Conservation (phyloP, 1,140 invertebrate genomes). For the Megalopta genalis region DNA sequence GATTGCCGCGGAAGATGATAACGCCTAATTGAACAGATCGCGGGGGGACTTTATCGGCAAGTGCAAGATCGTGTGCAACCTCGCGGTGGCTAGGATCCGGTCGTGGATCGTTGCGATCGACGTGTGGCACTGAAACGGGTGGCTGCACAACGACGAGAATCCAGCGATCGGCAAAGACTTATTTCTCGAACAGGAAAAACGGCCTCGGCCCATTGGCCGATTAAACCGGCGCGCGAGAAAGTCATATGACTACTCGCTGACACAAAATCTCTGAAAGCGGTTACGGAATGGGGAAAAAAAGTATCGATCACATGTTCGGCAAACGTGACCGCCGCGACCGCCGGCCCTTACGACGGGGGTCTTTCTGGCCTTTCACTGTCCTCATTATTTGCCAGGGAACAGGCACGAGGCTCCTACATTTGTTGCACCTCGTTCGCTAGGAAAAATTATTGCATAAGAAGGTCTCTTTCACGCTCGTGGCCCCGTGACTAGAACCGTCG, state of each 20-base stretch:
- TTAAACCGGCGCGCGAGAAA: slow-evolving; percentile 24
- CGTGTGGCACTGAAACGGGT: too few species aligned
- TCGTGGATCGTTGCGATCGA: too few species aligned
- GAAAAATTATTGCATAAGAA: slow-evolving; percentile 67
- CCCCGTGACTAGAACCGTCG: slow-evolving; percentile 63
- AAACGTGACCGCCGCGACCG: slow-evolving; percentile 57
- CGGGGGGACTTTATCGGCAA: too few species aligned
- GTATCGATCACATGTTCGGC: slow-evolving; percentile 58
- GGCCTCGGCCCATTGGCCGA: slow-evolving; percentile 57
- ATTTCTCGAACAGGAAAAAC: slow-evolving; percentile 30
- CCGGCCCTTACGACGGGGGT: slow-evolving; percentile 43
- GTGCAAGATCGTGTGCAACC: too few species aligned
- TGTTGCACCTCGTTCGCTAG: slow-evolving; percentile 42
- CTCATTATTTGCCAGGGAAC: slow-evolving; percentile 51
- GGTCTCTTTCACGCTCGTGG: slow-evolving; percentile 64
- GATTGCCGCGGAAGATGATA: too few species aligned
- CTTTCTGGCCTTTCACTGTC: slow-evolving; percentile 65
- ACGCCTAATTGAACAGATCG: too few species aligned
- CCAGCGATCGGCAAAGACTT: slow-evolving; percentile 35
- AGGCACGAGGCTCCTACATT: slow-evolving; percentile 49
- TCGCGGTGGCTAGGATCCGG: too few species aligned
- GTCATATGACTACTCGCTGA: slow-evolving; percentile 29
- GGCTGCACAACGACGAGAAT: neutral
- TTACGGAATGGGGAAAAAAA: slow-evolving; percentile 38
- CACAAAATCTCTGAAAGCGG: slow-evolving; percentile 50